Evolutionary conservation across 2,888 invertebrate genomes (phyloP), one percentile per base, ranked within the genome.

Genomic region (Agrochola circellaris): DNA sequence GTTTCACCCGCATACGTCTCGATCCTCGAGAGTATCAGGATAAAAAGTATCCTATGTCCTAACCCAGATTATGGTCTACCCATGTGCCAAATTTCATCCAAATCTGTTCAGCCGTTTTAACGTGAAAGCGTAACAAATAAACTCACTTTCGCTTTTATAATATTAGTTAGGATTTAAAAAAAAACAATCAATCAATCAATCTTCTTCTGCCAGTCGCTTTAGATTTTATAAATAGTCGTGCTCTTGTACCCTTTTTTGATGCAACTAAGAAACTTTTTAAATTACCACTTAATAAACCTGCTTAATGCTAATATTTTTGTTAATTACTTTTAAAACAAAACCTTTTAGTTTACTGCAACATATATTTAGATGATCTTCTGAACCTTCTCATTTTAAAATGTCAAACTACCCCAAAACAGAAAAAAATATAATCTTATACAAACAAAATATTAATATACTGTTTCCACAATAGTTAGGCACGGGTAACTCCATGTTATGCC

Each of bases 401-500:
- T 56, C n/a, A 23, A 62, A 23, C 34, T 62, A 62, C 34, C 7
- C 34, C 9, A 34, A 34, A 45, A 74, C 17, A 26, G 0, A 30
- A 38, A 64, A 56, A 48, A 5, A 51, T n/a, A 66, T 20, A 77
- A 72, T 38, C 8, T 23, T 34, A 66, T 69, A 56, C 17, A 61
- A 61, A 61, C 15, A 66, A 30, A 73, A 58, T 15, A 26, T 45
- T 51, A 61, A 15, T n/a, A 54, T 58, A 65, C 30, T n/a, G 1
- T 48, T 65, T 71, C 51, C 51, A 48, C 9, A 75, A 65, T 74
- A 75, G 51, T 77, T 17, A 34, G 45, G 70, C 75, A 64, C 64
- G 69, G 84, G 82, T 75, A 84, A 84, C 79, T 88, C 85, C 86
- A 86, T 75, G 82, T 89, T 89, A 89, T 88, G 83, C 82, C 81